Conservation (phyloP, 1,140 invertebrate genomes). For the Holotrichia oblita region DNA sequence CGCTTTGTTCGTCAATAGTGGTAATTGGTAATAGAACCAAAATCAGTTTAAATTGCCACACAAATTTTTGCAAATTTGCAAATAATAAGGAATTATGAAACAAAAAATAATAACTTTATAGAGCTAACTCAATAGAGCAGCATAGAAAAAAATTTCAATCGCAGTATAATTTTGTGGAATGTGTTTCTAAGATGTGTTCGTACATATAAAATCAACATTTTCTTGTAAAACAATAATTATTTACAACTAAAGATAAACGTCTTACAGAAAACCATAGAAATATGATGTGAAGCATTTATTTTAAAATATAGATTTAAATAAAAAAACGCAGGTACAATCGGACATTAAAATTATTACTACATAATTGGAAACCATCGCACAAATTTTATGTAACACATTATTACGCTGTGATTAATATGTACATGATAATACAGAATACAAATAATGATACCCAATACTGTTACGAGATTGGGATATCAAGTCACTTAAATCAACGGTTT, state of each 20-base stretch:
- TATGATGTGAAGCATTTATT: slow-evolving; percentile 20
- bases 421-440: slow-evolving; percentile 15
- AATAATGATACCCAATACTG: neutral
- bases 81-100: no score
- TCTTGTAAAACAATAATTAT: no score
- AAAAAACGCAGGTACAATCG: slow-evolving; percentile 22
- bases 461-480: neutral
- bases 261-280: neutral
- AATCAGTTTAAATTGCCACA: no score
- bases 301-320: slow-evolving; percentile 25
- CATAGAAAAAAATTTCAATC: no score
- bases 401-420: neutral
- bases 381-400: neutral
- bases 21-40: no score
- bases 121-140: no score
- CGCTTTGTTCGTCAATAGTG: no score
- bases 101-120: no score
- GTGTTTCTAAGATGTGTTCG: no score
- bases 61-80: no score
- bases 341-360: slow-evolving; percentile 14
- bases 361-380: slow-evolving; percentile 8
- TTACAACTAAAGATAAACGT: neutral
- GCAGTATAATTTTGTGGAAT: no score
- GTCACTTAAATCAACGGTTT: neutral
- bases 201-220: no score